These are phyloP conservation scores for Hiodon alosoides DNA, from an alignment of 2,113 vertebrate species.

Conservation along the genomic window DNA sequence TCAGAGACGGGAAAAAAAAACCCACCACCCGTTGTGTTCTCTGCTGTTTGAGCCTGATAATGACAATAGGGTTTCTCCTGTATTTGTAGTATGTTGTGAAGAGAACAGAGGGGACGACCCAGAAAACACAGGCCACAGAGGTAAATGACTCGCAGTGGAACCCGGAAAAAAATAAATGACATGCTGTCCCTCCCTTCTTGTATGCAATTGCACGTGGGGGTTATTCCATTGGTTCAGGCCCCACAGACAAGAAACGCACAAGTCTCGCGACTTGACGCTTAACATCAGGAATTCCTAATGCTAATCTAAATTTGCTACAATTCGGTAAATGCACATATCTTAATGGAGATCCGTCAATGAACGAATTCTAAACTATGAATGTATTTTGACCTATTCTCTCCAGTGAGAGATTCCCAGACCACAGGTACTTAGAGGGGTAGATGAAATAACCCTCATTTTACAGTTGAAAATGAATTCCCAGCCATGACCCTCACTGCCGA, in stretches of 20 bases:
- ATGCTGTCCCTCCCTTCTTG: conserved; percentile 24
- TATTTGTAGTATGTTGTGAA: conserved; percentile 77
- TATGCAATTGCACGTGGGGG: conserved; percentile 26
- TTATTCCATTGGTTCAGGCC: conserved; percentile 22
- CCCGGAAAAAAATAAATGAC: conserved; percentile 22
- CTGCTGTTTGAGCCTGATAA: conserved; percentile 41
- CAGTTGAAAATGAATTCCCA: background rate
- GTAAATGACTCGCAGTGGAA: conserved; percentile 60
- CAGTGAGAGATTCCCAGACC: background rate
- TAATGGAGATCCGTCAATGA: no score
- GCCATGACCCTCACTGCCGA: background rate
- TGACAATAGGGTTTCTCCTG: conserved; percentile 53
- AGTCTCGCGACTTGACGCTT: no score
- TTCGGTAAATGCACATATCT: no score
- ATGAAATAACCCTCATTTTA: conserved; percentile 31
- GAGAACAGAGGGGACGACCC: conserved; percentile 61
- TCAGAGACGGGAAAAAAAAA: conserved; percentile 61
- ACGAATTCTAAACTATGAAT: no score
- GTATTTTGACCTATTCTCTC: background rate
- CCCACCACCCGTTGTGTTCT: conserved; percentile 38
- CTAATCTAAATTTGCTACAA: no score
- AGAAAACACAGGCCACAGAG: conserved; percentile 64
- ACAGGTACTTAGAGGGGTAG: background rate
- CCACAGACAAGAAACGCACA: background rate
- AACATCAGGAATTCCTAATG: no score